Evolutionary conservation across 2,113 vertebrate species (phyloP), one percentile per base, ranked within the genome.

Genomic region (Halcyon malimbica): DNA sequence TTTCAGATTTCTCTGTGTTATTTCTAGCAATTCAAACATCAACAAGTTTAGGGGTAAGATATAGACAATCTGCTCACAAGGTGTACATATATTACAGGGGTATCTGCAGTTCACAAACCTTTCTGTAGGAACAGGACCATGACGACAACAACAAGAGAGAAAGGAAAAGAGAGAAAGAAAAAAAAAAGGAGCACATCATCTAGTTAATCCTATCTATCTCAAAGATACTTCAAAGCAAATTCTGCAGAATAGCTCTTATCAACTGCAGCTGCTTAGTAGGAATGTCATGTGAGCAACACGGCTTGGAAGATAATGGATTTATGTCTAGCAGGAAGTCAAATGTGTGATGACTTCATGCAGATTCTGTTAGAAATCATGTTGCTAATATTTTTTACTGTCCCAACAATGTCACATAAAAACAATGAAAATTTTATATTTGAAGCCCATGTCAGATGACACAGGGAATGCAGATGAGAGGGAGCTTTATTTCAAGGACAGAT

Each of bases 271-370:
- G 97, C 94, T 97, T 91, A 93, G 79, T 87, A 96, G 76, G 83
- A 95, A 95, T 91, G 96, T 95, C 83, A 92, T 87, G 68, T 54
- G 74, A 96, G 88, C 79, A 90, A 69, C 62, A 84, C 33, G 46
- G 90, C 94, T 96, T 96, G 90, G 84, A 95, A 97, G 94, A 97
- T 90, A 97, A 97, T 94, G 92, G 94, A 94, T 97, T 97, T 97
- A 95, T 68, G 95, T 93, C 95, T 96, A 96, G 76, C 89, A 98
- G 96, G 93, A 97, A 98, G 95, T 93, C 93, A 97, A 97, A 97
- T 28, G 87, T 97, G 96, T 95, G 85, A 95, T 53, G 62, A 92
- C 68, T 97, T 94, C 83, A 77, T 83, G 90, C 91, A 96, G 93
- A 96, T 96, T 97, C 94, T 97, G 97, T 97, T 97, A 94, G 78